These are phyloP conservation scores for Falco peregrinus DNA, from an alignment of 2,797 vertebrate genomes.

Conservation along the genomic window DNA sequence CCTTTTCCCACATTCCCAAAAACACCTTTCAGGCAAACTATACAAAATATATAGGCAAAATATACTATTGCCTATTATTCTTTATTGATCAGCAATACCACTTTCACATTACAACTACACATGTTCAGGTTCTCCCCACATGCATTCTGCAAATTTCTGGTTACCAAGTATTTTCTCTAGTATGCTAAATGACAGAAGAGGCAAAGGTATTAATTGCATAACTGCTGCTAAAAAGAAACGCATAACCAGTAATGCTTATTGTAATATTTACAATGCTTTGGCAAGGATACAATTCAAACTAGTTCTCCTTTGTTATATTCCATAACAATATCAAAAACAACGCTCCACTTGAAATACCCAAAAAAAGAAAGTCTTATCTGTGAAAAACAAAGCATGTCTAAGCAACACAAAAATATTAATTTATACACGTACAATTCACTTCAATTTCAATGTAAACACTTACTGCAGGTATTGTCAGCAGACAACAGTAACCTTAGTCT, in stretches of 20 bases:
- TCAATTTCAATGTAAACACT: not conserved
- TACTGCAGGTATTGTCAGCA: not conserved
- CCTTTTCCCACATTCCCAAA: not conserved
- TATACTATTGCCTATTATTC: not conserved
- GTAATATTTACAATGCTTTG: not conserved
- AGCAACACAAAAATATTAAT: not conserved
- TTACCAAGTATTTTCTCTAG: not conserved
- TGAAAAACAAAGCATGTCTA: not conserved
- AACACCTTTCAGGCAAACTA: not conserved
- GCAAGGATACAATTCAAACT: not conserved
- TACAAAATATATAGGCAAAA: too few relatives aligned
- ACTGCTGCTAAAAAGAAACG: not conserved
- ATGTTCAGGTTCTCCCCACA: not conserved
- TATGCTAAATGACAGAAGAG: not conserved
- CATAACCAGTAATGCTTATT: not conserved
- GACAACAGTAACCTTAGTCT: not conserved
- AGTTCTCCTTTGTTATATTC: not conserved
- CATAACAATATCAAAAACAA: not conserved
- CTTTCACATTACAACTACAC: not conserved
- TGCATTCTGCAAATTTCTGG: not conserved
- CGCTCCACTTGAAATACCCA: not conserved
- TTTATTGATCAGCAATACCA: not conserved
- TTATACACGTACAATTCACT: not conserved
- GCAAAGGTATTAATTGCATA: not conserved
- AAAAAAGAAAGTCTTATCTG: not conserved